phyloP scores from a whole-genome alignment of 2,888 invertebrate genomes.

The Ormyrus pomaceus region DNA sequence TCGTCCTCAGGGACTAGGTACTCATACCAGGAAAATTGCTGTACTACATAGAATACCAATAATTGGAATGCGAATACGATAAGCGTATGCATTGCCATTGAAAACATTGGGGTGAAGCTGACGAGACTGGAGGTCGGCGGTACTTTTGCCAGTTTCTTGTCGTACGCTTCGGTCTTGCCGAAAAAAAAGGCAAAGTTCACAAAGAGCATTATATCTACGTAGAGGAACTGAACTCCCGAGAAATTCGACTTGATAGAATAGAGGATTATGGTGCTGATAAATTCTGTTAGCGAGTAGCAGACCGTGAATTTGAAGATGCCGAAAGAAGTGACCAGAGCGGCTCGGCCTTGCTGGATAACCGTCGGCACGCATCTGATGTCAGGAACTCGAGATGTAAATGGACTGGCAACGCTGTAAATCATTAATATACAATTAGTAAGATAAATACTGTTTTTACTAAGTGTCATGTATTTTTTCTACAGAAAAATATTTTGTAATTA shows the following conservation, averaged over 20 bases:
- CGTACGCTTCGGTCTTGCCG: conserved; percentile 79
- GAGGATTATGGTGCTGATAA: conserved; percentile 87
- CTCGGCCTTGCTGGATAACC: conserved; percentile 89
- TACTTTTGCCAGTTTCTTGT: conserved; percentile 74
- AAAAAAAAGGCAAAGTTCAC: conserved; percentile 81
- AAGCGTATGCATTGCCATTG: conserved; percentile 77
- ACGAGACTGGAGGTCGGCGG: conserved; percentile 79
- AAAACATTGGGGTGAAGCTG: conserved; percentile 77
- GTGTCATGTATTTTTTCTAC: too few relatives aligned
- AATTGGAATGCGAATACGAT: conserved; percentile 77
- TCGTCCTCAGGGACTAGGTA: conserved; percentile 75
- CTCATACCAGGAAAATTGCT: conserved; percentile 78
- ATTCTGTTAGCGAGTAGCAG: conserved; percentile 92
- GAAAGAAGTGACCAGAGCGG: conserved; percentile 92
- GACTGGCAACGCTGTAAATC: conserved; percentile 85
- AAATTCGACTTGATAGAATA: conserved; percentile 82
- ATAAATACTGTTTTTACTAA: too few relatives aligned
- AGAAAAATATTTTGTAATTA: too few relatives aligned
- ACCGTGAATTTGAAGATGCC: conserved; percentile 95
- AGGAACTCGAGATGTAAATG: conserved; percentile 89
- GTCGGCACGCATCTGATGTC: conserved; percentile 89
- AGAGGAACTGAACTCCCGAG: conserved; percentile 81
- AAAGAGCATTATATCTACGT: conserved; percentile 81
- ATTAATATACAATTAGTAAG: neutral
- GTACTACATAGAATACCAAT: conserved; percentile 76